Percentiles rank a stretch among this genome's conserved stretches.
These are phyloP conservation scores for Tetrao urogallus DNA, from an alignment of 2,113 vertebrate species.

Conservation along the genomic window DNA sequence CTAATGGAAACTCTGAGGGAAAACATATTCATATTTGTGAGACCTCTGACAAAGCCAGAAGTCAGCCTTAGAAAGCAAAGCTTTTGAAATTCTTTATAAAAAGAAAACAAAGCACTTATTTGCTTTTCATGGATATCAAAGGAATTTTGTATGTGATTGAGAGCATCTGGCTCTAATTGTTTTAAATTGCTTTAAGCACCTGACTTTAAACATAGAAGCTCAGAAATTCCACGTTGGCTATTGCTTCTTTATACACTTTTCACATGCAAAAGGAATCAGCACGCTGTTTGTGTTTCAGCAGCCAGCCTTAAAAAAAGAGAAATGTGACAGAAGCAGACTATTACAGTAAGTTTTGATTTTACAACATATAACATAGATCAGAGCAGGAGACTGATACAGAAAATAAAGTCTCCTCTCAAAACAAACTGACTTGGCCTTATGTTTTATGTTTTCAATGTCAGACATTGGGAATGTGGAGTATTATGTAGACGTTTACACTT, in stretches of 20 bases:
- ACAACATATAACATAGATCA: neutral
- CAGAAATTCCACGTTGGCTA: conserved; percentile 1
- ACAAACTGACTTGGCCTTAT: neutral
- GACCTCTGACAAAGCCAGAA: conserved; percentile 12
- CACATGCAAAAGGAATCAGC: neutral
- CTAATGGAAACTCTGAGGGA: neutral
- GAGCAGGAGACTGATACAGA: neutral
- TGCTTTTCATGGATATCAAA: conserved; percentile 40
- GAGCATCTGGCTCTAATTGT: conserved; percentile 64
- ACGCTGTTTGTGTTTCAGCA: neutral
- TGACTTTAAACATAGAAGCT: conserved; percentile 31
- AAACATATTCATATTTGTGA: neutral
- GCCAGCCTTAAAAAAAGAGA: neutral
- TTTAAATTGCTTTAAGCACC: conserved; percentile 48
- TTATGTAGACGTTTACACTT: neutral
- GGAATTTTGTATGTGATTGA: conserved; percentile 32
- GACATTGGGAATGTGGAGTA: neutral
- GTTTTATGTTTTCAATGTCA: neutral
- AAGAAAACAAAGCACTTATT: conserved; percentile 18
- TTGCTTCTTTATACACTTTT: neutral
- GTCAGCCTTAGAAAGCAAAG: conserved; percentile 1
- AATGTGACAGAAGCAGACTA: neutral
- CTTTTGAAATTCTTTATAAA: conserved; percentile 45
- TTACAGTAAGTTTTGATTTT: neutral
- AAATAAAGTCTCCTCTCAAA: neutral